These are phyloP conservation scores for Pungitius pungitius DNA, from an alignment of 2,113 vertebrate genomes.

Conservation along the genomic window DNA sequence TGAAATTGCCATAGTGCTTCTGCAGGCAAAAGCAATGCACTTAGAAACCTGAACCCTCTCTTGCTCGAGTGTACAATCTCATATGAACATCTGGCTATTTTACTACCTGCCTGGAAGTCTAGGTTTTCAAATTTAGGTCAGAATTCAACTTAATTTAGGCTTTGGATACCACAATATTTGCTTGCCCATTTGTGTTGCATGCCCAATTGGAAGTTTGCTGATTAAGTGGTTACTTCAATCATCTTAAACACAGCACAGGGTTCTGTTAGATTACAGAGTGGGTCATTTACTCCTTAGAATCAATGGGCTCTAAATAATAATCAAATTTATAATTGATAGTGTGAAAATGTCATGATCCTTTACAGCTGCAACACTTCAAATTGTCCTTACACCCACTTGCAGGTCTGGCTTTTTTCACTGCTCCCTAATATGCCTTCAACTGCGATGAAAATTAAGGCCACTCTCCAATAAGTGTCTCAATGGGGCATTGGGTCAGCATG, in stretches of 20 bases:
- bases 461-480: conserved; percentile 42
- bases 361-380: background rate
- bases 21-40: conserved; percentile 41
- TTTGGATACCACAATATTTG: conserved; percentile 15
- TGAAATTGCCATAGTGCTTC: conserved; percentile 29
- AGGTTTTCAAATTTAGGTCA: too few relatives aligned
- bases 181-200: background rate
- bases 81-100: conserved; percentile 48
- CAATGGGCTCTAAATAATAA: background rate
- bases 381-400: background rate
- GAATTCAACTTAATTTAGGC: background rate
- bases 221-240: background rate
- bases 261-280: background rate
- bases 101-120: conserved; percentile 34
- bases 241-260: conserved; percentile 1
- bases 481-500: conserved; percentile 44
- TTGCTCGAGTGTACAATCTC: conserved; percentile 37
- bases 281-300: background rate
- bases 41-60: conserved; percentile 36
- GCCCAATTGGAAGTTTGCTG: conserved; percentile 9
- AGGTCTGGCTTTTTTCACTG: conserved; percentile 10
- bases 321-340: background rate
- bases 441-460: conserved; percentile 32
- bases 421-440: background rate
- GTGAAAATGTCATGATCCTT: background rate